phyloP scores from a whole-genome alignment of 2,888 invertebrate species.

The Torymus tubicola region DNA sequence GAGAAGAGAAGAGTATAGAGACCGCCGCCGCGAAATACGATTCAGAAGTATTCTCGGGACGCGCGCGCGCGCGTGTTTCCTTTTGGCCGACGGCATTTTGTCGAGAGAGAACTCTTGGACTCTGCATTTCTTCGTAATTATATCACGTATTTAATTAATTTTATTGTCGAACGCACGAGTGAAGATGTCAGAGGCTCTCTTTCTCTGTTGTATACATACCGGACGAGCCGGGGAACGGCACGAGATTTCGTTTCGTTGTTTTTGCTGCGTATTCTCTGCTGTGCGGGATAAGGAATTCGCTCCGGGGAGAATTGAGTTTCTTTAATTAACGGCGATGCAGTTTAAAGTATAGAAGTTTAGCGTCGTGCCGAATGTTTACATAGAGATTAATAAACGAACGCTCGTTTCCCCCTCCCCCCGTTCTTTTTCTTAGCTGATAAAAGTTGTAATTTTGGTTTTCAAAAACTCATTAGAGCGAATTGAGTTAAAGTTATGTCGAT shows the following conservation, averaged over 20 bases:
- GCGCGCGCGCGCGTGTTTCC: neutral
- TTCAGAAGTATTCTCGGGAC: slow-evolving; percentile 53
- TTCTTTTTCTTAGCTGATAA: neutral
- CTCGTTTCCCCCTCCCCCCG: neutral
- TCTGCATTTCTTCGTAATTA: slow-evolving; percentile 32
- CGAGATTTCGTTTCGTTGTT: too few relatives aligned
- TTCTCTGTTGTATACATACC: too few relatives aligned
- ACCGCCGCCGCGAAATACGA: slow-evolving; percentile 51
- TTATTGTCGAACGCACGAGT: slow-evolving; percentile 20
- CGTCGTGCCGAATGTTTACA: too few relatives aligned
- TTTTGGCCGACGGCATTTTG: slow-evolving; percentile 24
- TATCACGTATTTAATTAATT: slow-evolving; percentile 54
- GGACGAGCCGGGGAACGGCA: too few relatives aligned
- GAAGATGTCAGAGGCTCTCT: slow-evolving; percentile 25
- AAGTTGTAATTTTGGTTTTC: neutral
- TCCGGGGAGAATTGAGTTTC: too few relatives aligned
- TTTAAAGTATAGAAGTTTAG: too few relatives aligned
- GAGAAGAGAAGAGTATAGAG: slow-evolving; percentile 27
- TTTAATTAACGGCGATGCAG: too few relatives aligned
- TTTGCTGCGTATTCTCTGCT: too few relatives aligned
- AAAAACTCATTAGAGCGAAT: too few relatives aligned
- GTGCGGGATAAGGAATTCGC: too few relatives aligned
- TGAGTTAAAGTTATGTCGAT: too few relatives aligned
- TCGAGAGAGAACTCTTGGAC: neutral
- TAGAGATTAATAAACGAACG: neutral